phyloP scores from a whole-genome alignment of 2,888 invertebrate genomes.

The Tiphia femorata region DNA sequence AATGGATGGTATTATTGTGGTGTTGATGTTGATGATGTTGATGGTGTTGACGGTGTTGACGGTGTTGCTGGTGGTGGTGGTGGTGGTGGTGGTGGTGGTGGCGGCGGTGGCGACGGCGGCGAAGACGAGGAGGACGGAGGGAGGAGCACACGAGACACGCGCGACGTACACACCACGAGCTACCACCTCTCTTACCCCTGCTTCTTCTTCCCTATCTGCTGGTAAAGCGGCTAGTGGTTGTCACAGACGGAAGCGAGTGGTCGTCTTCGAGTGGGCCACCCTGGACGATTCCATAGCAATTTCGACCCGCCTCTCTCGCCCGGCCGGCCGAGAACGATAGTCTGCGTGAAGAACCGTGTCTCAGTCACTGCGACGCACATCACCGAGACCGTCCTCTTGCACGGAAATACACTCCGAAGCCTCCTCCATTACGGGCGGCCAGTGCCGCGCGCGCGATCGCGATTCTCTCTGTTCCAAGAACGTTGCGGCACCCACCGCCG shows the following conservation, averaged over 20 bases:
- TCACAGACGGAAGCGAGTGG: conserved; percentile 31
- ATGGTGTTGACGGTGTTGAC: neutral
- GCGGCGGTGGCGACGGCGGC: neutral
- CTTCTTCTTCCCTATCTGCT: neutral
- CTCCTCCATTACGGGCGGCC: conserved; percentile 35
- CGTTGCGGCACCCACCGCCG: too few species aligned
- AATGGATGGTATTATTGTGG: neutral
- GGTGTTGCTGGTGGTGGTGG: neutral
- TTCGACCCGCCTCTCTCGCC: conserved; percentile 32
- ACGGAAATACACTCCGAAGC: conserved; percentile 25
- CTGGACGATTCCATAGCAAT: conserved; percentile 46
- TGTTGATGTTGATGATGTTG: neutral
- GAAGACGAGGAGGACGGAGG: conserved; percentile 4
- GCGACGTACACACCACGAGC: too few species aligned
- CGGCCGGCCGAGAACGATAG: conserved; percentile 39
- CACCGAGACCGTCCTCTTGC: conserved; percentile 29
- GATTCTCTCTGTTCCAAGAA: too few species aligned
- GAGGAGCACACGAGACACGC: too few species aligned
- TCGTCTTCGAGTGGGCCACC: conserved; percentile 25
- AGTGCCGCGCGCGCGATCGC: conserved; percentile 37
- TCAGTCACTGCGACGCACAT: conserved; percentile 38
- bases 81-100: neutral
- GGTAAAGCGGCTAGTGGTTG: conserved; percentile 29
- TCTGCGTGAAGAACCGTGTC: conserved; percentile 29
- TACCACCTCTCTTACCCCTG: conserved; percentile 6